These are phyloP conservation scores for Troides oblongomaculatus DNA, from an alignment of 2,888 invertebrate species.

Conservation along the genomic window DNA sequence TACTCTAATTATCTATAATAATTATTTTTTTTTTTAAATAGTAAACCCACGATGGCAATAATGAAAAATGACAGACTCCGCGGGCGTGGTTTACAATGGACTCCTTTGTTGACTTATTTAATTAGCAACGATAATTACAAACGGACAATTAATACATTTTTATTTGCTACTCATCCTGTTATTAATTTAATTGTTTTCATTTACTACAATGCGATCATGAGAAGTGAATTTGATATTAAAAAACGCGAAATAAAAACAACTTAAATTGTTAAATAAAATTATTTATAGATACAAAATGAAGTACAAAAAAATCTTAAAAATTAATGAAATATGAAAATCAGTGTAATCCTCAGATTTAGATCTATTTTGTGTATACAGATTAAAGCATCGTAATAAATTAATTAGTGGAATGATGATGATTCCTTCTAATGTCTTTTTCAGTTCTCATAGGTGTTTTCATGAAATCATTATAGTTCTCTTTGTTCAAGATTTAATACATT, in stretches of 20 bases:
- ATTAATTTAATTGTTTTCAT: constrained; percentile 1
- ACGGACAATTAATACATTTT: constrained; percentile 16
- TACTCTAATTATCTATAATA: constrained; percentile 30
- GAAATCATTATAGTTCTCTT: too few species aligned
- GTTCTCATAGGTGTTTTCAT: too few species aligned
- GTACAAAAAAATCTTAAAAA: too few species aligned
- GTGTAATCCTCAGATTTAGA: too few species aligned
- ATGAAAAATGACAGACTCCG: constrained; percentile 30
- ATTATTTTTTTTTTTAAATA: constrained; percentile 29
- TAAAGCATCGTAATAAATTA: too few species aligned
- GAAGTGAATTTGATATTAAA: background rate
- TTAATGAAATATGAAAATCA: too few species aligned
- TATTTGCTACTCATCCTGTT: constrained; percentile 12
- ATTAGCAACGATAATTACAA: constrained; percentile 18
- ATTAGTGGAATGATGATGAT: too few species aligned
- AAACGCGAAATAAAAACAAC: background rate
- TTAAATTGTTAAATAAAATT: background rate
- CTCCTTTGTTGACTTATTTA: constrained; percentile 28
- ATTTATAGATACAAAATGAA: background rate
- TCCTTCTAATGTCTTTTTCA: too few species aligned
- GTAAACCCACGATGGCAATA: constrained; percentile 30
- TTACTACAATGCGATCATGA: background rate
- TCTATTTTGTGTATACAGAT: too few species aligned
- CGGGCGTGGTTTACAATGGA: constrained; percentile 36
- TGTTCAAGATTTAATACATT: too few species aligned